A percentile compares a stretch with the other conserved stretches of the same genome.
These are phyloP conservation scores for Elephantulus edwardii DNA, from an alignment of 2,113 vertebrate species.

Conservation along the genomic window DNA sequence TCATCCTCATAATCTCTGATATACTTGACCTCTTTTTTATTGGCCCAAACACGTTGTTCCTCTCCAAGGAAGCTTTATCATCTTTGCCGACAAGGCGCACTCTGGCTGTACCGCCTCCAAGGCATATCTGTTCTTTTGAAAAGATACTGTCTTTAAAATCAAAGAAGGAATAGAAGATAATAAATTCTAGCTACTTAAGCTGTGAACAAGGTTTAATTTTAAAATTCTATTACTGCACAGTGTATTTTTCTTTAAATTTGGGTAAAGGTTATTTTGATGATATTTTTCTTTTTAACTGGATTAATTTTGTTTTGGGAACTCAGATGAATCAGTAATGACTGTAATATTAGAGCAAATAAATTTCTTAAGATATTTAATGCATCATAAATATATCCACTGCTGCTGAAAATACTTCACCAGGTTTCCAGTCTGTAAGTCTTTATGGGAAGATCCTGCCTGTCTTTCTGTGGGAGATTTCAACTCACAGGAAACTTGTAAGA, in stretches of 20 bases:
- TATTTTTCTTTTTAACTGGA: neutral
- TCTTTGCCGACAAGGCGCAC: too few species aligned
- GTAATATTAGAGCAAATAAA: neutral
- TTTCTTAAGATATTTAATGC: neutral
- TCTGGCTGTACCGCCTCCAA: too few species aligned
- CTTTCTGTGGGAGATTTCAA: too few species aligned
- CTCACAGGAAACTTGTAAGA: too few species aligned
- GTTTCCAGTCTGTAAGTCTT: too few species aligned
- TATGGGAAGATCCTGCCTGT: too few species aligned
- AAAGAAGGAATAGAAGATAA: neutral
- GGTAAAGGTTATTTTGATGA: neutral
- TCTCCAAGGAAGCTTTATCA: too few species aligned
- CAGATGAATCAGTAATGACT: neutral
- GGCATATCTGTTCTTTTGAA: too few species aligned
- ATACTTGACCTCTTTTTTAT: too few species aligned
- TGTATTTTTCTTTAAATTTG: neutral
- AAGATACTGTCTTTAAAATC: neutral
- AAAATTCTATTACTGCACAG: neutral
- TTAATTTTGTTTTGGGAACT: neutral
- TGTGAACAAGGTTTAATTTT: neutral
- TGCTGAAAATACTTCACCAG: too few species aligned
- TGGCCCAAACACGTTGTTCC: too few species aligned
- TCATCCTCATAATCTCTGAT: too few species aligned
- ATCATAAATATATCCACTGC: neutral
- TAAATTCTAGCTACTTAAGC: neutral